Percentiles rank a stretch among this genome's conserved stretches.
phyloP scores from a whole-genome alignment of 1,140 invertebrate genomes.

The Cyrtorhinus lividipennis region DNA sequence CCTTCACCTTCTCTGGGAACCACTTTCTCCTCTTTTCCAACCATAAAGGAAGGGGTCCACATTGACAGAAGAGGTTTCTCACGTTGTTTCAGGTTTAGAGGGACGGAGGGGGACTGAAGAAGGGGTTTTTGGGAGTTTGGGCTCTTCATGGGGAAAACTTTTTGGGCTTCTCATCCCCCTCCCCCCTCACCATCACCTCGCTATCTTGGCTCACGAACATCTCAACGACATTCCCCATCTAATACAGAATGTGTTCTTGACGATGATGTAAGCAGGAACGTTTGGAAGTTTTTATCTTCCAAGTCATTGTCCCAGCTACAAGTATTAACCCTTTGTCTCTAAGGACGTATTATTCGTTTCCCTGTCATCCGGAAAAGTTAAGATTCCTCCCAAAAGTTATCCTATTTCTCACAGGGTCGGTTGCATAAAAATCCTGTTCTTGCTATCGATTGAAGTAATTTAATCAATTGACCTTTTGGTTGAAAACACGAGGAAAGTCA shows the following conservation, averaged over 20 bases:
- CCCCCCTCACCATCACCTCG: neutral
- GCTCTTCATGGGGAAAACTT: neutral
- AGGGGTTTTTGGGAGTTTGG: neutral
- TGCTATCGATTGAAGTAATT: too few species aligned
- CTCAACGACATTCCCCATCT: neutral
- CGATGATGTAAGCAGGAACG: neutral
- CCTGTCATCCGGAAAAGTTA: too few species aligned
- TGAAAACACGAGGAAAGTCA: too few species aligned
- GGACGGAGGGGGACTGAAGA: neutral
- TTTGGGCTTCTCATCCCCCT: neutral
- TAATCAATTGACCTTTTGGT: too few species aligned
- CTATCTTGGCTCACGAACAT: neutral
- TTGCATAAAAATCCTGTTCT: too few species aligned
- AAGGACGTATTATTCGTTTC: too few species aligned
- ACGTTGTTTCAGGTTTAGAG: slow-evolving; percentile 5
- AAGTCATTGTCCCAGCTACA: neutral
- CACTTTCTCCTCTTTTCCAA: too few species aligned
- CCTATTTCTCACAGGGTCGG: too few species aligned
- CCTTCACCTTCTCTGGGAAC: neutral
- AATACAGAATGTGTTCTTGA: neutral
- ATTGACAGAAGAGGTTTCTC: slow-evolving; percentile 8
- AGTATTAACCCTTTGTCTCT: neutral
- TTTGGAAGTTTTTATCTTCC: neutral
- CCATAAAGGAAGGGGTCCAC: neutral
- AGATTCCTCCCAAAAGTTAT: too few species aligned